Evolutionary conservation across 53 echinoderm and acorn worm genomes (phyloP), one percentile per base, ranked within the genome.

Genomic region (Patiria pectinifera): DNA sequence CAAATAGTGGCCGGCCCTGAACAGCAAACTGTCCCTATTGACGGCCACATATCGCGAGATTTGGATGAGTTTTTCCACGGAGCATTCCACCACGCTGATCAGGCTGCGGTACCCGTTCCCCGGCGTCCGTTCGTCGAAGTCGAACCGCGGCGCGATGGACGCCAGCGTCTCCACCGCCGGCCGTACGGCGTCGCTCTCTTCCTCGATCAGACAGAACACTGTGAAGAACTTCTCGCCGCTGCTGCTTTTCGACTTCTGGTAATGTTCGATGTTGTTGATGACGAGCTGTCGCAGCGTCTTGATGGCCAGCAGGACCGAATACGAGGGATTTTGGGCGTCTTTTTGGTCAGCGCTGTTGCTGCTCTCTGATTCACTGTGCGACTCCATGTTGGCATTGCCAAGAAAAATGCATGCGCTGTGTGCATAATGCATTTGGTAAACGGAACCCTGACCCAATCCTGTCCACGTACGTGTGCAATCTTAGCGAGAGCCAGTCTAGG

Each of bases 31-130:
- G 71, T 97, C 95, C 25, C 97, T 93, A 47, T 95, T 95, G 45
- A 94, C 89, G 45, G 93, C 93, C 19, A 96, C 91, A 91, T 95
- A 94, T 16, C 89, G 85, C 22, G 94, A 91, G 46, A 96, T 90
- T 45, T 94, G 89, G 18, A 95, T 93, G 72, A 99, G 66, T 93
- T 93, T 96, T 18, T 95, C 92, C 26, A 99, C 95, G 86, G 97
- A 97, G 19, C 94, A 91, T 5, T 95, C 96, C 25, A 99, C 99
- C n/a, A 99, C 96, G 48, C 93, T 93, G n/a, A 99, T 86, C 63
- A 99, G 85, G 87, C 99, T 99, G 12, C 99, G 94, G 84, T 99
- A 99, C 12, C 99, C 99, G 87, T 99, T 99, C 59, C 99, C 99
- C 13, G 92, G 97, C 25, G 92, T 93, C 74, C 93, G 87, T 63